Evolutionary conservation across 2,888 invertebrate species (phyloP), one percentile per base, ranked within the genome.

Genomic region (Drosophila anomalata): DNA sequence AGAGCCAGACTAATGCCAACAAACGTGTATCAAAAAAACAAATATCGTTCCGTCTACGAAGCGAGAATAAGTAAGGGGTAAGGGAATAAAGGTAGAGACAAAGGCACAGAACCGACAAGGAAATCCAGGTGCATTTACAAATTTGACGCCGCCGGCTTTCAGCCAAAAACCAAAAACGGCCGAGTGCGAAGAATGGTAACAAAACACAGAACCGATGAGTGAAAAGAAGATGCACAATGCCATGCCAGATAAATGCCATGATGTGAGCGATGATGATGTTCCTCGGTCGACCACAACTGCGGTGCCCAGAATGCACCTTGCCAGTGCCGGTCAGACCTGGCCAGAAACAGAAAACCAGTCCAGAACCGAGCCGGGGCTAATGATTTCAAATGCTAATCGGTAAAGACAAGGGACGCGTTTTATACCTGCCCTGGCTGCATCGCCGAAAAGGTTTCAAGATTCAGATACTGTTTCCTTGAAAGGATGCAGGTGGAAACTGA

Each of bases 401-500:
- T 85, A 62, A 62, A 72, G 58, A 76, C 69, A 51, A 36, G 42
- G 41, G 42, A 31, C 36, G 12, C 17, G 53, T 52, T 51, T 62
- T 51, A 51, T 56, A 55, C 62, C 44, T 85, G 87, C 76, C 60
- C 63, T 4, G 41, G 11, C 41, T 20, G 41, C 51, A 36, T 63
- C 51, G 63, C 65, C 54, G 54, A 52, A 66, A 66, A 54, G 65
- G 71, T 53, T 69, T 20, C 48, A 20, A 51, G 48, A 44, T 58
- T 48, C 51, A 33, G 75, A 75, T 76, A 84, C 83, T 67, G 76
- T 82, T 85, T 77, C 77, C 41, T 42, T 42, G 72, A 89, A 89
- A 89, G 90, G 89, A 90, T 90, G 89, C 89, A 89, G 89, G 89
- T 89, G 89, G 75, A 87, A 89, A 89, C 89, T 79, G 90, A 89